These are phyloP conservation scores for Heliocidaris erythrogramma DNA, from an alignment of 35 echinoderm and acorn worm species.

Conservation along the genomic window DNA sequence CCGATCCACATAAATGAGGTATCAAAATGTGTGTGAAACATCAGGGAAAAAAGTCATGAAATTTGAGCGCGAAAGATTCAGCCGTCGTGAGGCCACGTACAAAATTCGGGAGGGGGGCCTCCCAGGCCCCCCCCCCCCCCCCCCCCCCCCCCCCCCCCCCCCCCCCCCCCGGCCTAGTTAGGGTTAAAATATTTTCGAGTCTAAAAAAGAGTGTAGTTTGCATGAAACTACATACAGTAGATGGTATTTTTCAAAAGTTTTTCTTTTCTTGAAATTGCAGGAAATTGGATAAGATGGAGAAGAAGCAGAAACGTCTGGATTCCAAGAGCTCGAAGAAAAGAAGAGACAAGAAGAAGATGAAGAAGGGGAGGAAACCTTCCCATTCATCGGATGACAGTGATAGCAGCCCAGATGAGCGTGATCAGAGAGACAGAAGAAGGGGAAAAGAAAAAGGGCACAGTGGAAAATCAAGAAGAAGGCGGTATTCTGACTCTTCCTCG, in stretches of 20 bases:
- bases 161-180: too few species aligned
- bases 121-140: too few species aligned
- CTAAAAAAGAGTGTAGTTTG: too few species aligned
- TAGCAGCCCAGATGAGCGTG: neutral
- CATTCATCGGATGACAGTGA: constrained; percentile 27
- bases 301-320: constrained; percentile 19
- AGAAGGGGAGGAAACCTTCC: neutral
- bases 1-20: too few species aligned
- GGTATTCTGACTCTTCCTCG: neutral
- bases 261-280: constrained; percentile 23
- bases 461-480: neutral
- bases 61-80: too few species aligned
- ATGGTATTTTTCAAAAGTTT: neutral
- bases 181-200: too few species aligned
- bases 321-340: neutral
- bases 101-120: too few species aligned
- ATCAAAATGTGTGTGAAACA: too few species aligned
- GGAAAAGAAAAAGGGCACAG: constrained; percentile 34
- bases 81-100: too few species aligned
- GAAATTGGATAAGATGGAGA: constrained; percentile 53
- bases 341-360: constrained; percentile 15
- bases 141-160: too few species aligned
- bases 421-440: constrained; percentile 41
- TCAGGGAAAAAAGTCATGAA: too few species aligned
- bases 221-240: neutral